These are phyloP conservation scores for Condylostylus longicornis DNA, from an alignment of 1,140 invertebrate genomes.

Conservation along the genomic window DNA sequence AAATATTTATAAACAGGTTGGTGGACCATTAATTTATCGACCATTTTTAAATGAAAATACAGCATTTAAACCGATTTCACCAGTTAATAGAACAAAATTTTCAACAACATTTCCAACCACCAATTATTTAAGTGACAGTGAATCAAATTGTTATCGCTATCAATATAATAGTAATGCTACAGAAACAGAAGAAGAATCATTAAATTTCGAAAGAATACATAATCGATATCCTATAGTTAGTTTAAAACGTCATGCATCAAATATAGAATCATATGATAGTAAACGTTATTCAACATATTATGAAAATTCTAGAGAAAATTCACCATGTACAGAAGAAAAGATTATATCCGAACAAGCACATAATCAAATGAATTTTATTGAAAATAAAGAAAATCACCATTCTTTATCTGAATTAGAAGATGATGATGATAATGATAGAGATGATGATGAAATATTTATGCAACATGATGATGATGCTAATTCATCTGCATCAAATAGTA, in stretches of 20 bases:
- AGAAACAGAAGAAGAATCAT: no score
- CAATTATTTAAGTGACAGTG: no score
- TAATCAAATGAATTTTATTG: no score
- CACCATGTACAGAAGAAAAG: no score
- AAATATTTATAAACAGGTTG: background rate
- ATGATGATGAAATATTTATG: background rate
- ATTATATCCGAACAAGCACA: no score
- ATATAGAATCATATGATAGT: slow-evolving; percentile 5
- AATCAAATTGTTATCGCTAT: no score
- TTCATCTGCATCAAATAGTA: slow-evolving; percentile 1
- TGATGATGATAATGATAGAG: background rate
- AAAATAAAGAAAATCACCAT: no score
- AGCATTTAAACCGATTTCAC: slow-evolving; percentile 28
- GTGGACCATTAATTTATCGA: slow-evolving; percentile 14
- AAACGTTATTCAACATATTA: background rate
- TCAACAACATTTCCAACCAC: background rate
- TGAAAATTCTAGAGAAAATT: no score
- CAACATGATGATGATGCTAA: background rate
- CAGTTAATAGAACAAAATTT: background rate
- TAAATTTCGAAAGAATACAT: no score
- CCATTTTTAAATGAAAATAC: slow-evolving; percentile 19
- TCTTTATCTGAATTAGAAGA: no score
- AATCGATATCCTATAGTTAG: no score
- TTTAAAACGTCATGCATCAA: slow-evolving; percentile 4
- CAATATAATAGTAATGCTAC: no score